Conservation (phyloP, 92 coral and sea anemone genomes). For the Montipora capitata region DNA sequence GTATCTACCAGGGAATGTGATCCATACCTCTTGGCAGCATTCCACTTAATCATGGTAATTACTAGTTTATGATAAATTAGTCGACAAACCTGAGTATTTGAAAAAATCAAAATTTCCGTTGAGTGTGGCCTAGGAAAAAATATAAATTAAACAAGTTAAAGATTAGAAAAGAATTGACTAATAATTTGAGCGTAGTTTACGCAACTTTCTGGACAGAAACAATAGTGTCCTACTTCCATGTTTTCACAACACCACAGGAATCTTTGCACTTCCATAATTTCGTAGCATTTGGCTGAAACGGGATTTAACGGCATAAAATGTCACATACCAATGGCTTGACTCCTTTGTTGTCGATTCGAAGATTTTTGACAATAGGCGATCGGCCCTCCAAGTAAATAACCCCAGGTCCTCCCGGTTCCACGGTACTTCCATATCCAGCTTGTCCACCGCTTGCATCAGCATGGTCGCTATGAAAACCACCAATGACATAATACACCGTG, state of each 20-base stretch:
- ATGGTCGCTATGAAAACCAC: constrained; percentile 91
- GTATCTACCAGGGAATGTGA: too few species aligned
- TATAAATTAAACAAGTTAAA: neutral
- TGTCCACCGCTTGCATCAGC: constrained; percentile 87
- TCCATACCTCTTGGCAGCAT: too few species aligned
- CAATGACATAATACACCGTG: constrained; percentile 83
- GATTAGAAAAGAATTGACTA: constrained; percentile 13
- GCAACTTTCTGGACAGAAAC: neutral
- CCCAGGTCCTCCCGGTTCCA: constrained; percentile 95
- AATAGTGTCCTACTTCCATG: neutral
- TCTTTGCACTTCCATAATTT: neutral
- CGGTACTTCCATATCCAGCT: constrained; percentile 60
- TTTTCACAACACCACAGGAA: too few species aligned
- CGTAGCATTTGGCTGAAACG: neutral
- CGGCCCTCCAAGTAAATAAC: constrained; percentile 87
- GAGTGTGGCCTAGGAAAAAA: constrained; percentile 47
- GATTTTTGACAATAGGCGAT: constrained; percentile 82
- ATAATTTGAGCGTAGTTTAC: neutral
- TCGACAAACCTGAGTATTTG: constrained; percentile 61
- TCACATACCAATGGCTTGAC: constrained; percentile 62
- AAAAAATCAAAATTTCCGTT: constrained; percentile 60
- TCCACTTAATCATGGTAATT: too few species aligned
- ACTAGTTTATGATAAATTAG: neutral
- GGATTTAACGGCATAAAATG: neutral
- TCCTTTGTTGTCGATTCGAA: constrained; percentile 95